Percentiles rank a stretch among this genome's conserved stretches.
Evolutionary conservation across 2,113 vertebrate species (phyloP).

Genomic region (Bos indicus): DNA sequence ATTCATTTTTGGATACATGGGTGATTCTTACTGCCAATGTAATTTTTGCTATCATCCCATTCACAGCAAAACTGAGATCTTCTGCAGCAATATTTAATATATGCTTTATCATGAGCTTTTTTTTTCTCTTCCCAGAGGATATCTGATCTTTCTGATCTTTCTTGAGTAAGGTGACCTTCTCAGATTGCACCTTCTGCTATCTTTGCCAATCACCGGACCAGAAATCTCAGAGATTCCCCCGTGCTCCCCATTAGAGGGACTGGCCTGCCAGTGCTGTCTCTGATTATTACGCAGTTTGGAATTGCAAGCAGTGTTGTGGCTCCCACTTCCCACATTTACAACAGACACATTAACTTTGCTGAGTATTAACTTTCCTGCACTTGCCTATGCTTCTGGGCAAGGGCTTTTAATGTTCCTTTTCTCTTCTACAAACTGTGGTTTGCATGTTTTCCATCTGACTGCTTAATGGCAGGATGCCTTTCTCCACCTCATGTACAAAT

Average conservation of each 20-base stretch:
- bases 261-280: neutral
- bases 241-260: neutral
- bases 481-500: slow-evolving; percentile 56
- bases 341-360: slow-evolving; percentile 35
- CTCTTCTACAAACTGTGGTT: slow-evolving; percentile 42
- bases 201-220: neutral
- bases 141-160: neutral
- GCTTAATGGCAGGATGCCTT: slow-evolving; percentile 54
- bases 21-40: slow-evolving; percentile 40
- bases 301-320: slow-evolving; percentile 30
- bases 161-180: neutral
- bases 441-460: slow-evolving; percentile 51
- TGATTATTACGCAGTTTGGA: slow-evolving; percentile 30
- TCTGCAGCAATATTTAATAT: neutral
- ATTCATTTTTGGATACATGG: neutral
- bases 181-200: neutral
- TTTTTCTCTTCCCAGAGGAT: neutral
- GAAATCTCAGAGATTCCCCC: neutral
- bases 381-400: slow-evolving; percentile 7
- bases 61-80: neutral
- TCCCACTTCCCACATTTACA: slow-evolving; percentile 29
- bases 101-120: neutral
- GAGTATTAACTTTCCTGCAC: slow-evolving; percentile 12
- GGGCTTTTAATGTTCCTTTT: slow-evolving; percentile 35
- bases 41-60: neutral